Evolutionary conservation across 1,140 invertebrate genomes (phyloP).

Genomic region (Ostrea denselamellosa): DNA sequence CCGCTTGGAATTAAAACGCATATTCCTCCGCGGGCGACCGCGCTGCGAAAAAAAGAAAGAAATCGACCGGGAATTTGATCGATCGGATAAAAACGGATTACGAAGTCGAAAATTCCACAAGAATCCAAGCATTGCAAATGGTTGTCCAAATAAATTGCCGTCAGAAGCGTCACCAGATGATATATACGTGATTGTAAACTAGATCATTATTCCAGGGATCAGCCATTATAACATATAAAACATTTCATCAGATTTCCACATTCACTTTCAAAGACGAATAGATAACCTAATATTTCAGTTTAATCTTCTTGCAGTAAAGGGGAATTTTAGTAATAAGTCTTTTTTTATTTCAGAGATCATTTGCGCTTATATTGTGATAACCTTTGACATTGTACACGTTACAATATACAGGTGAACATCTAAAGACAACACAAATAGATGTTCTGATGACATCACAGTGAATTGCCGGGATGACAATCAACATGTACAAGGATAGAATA

Average conservation of each 20-base stretch:
- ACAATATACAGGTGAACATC: too few species aligned
- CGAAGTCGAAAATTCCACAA: slow-evolving; percentile 32
- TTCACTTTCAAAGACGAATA: background rate
- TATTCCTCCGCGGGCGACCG: slow-evolving; percentile 34
- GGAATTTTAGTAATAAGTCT: too few species aligned
- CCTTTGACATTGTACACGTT: too few species aligned
- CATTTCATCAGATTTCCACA: background rate
- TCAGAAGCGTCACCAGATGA: slow-evolving; percentile 16
- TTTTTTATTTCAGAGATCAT: too few species aligned
- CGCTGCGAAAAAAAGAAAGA: slow-evolving; percentile 25
- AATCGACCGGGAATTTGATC: slow-evolving; percentile 31
- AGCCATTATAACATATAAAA: background rate
- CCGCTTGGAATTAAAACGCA: slow-evolving; percentile 32
- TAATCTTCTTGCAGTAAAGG: too few species aligned
- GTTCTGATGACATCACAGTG: too few species aligned
- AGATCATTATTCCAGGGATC: slow-evolving; percentile 1
- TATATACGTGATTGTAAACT: slow-evolving; percentile 28
- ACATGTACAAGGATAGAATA: too few species aligned
- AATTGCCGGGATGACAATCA: too few species aligned
- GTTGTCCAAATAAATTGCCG: slow-evolving; percentile 37
- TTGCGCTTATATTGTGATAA: too few species aligned
- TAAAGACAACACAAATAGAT: too few species aligned
- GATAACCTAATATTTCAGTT: too few species aligned
- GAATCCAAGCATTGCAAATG: slow-evolving; percentile 31
- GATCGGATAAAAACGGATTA: slow-evolving; percentile 37